Evolutionary conservation across 2,113 vertebrate genomes (phyloP).

Genomic region (Coracopsis vasa): DNA sequence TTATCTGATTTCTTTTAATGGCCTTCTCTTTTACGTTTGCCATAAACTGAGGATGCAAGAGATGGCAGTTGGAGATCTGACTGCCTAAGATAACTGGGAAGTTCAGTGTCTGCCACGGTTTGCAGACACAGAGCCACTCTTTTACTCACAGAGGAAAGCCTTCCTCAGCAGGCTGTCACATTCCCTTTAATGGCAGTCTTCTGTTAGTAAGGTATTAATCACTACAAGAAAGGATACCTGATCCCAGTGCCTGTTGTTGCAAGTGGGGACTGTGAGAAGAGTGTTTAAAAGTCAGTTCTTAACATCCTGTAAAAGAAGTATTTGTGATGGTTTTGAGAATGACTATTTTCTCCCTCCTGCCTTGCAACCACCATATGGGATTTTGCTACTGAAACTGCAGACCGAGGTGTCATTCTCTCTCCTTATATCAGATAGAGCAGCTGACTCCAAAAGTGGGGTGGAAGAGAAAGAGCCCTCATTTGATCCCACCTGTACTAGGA

Average conservation of each 20-base stretch:
- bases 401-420: not conserved
- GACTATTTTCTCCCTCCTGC: not conserved
- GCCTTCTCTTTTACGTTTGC: slow-evolving; percentile 4
- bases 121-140: not conserved
- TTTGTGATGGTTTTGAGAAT: not conserved
- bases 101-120: not conserved
- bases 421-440: not conserved
- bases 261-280: not conserved
- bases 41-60: not conserved
- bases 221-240: not conserved
- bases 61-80: not conserved
- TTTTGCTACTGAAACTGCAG: not conserved
- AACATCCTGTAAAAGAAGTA: not conserved
- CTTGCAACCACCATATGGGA: not conserved
- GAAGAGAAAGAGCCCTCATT: not conserved
- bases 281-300: not conserved
- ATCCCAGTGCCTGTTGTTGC: not conserved
- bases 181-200: not conserved
- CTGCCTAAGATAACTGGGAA: not conserved
- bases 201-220: not conserved
- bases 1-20: not conserved
- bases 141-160: not conserved
- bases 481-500: not conserved
- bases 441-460: not conserved
- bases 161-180: not conserved